A percentile compares a stretch with the other conserved stretches of the same genome.
phyloP scores from a whole-genome alignment of 2,113 vertebrate species.

The Anhinga rufa region DNA sequence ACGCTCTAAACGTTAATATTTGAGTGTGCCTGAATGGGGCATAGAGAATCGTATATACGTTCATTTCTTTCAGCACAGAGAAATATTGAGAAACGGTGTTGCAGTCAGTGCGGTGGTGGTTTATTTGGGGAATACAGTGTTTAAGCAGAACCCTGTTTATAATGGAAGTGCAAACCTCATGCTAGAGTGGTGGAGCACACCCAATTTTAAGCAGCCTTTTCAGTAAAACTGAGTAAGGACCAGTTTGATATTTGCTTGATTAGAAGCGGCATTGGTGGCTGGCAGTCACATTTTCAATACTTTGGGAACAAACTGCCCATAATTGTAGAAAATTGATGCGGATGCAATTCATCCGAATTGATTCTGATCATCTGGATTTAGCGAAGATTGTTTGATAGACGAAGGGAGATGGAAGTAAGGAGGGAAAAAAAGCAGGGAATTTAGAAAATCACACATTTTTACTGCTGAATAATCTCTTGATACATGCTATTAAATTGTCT shows the following conservation, averaged over 20 bases:
- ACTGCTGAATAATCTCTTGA: conserved; percentile 46
- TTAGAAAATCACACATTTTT: conserved; percentile 38
- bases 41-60: fast-evolving
- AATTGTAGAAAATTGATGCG: conserved; percentile 32
- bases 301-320: conserved; percentile 8
- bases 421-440: background rate
- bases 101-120: background rate
- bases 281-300: conserved; percentile 1
- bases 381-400: background rate
- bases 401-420: conserved; percentile 16
- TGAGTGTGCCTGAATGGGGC: background rate
- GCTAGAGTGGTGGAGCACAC: background rate
- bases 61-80: background rate
- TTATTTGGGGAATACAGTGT: background rate
- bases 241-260: conserved; percentile 27
- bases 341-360: background rate
- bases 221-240: conserved; percentile 1
- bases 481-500: conserved; percentile 44
- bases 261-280: conserved; percentile 7
- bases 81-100: background rate
- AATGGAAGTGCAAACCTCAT: background rate
- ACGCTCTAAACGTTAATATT: background rate
- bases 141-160: background rate
- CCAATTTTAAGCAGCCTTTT: conserved; percentile 29
- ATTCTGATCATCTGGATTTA: too few species aligned